Base-by-base conservation (phyloP, 2,113 vertebrate species). In the Dasypus novemcinctus region DNA sequence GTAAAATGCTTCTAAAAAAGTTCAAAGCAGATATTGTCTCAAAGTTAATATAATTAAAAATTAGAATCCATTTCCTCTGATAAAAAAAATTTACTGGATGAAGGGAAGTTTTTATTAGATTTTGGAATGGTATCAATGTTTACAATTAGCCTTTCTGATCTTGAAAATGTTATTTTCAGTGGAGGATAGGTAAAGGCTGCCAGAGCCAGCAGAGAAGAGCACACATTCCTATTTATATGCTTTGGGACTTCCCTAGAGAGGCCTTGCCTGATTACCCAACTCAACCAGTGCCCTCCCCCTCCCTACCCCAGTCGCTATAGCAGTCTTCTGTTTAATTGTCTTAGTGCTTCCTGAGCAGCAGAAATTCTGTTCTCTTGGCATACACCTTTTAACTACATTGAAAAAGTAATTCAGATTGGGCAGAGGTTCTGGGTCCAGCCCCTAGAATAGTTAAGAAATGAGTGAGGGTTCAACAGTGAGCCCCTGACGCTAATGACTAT, bases 1-100 rank as follows among this genome's bases (percentile, higher is more conserved):
- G 46, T 84, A 64, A 95, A 87, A 80, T 71, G 12, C 49, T 82
- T 95, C 76, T 63, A 14, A 57, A 57, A 93, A 94, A 36, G 9
- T 52, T 43, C 80, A 85, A 86, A 90, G 49, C 33, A 80, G 46
- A 54, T 27, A 86, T 1, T 66, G 23, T 68, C n/a, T 94, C 57
- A 20, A 81, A 86, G 15, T 63, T 79, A 78, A 64, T 63, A 18
- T 63, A 68, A 95, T 89, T 93, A 72, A 92, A 93, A 72, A 64
- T 66, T 9, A 78, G 43, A 92, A 84, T 89, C 41, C 27, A 76
- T 80, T 95, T 81, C 33, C 49, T 95, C 10, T 59, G 41, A 91
- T 68, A 84, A 81, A 57, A 17, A 57, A 57, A 20, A 20, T 71
- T 84, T 61, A 49, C 82, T 43, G 74, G 68, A 78, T n/a, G 61